These are phyloP conservation scores for Natator depressus DNA, from an alignment of 2,113 vertebrate species.

Conservation along the genomic window DNA sequence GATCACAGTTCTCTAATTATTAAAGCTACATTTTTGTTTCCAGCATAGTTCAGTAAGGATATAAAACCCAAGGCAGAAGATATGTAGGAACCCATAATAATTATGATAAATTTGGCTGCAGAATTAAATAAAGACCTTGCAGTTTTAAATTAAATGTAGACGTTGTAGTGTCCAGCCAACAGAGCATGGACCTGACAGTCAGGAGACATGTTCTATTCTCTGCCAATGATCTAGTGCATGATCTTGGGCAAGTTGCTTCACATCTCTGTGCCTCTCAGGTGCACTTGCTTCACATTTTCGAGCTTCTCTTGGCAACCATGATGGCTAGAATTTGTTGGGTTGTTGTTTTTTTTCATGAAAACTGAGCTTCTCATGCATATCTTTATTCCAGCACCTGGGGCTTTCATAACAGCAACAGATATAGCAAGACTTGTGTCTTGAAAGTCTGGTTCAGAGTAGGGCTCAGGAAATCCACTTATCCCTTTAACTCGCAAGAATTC, in stretches of 20 bases:
- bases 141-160: rapidly evolving
- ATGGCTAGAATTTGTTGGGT: neutral
- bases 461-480: neutral
- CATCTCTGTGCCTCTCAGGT: rapidly evolving
- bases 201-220: neutral
- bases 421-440: neutral
- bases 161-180: neutral
- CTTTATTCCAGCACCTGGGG: neutral
- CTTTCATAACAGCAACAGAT: neutral
- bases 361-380: neutral
- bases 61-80: neutral
- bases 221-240: too few species aligned
- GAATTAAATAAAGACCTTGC: neutral
- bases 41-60: neutral
- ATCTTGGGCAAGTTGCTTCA: neutral
- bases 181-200: neutral
- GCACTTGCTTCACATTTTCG: neutral
- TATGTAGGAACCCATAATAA: neutral
- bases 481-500: neutral
- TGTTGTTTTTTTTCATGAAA: neutral
- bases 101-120: rapidly evolving
- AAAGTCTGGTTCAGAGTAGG: neutral
- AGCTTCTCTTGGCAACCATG: neutral
- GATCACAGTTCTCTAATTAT: neutral
- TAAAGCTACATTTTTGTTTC: neutral